phyloP scores from a whole-genome alignment of 2,113 vertebrate species.

The Ia io region DNA sequence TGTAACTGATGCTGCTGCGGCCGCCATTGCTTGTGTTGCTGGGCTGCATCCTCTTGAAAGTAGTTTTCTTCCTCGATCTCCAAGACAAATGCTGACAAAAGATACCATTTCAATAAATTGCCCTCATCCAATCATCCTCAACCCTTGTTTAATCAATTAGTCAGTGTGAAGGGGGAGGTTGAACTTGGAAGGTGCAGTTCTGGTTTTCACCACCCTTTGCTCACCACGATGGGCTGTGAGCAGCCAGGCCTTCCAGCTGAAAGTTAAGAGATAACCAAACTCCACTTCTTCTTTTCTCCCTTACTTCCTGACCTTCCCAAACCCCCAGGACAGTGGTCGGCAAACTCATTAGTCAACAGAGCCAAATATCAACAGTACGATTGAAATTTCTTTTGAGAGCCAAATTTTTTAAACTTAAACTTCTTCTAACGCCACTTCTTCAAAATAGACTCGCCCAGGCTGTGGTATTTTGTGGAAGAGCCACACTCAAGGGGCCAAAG shows the following conservation, averaged over 20 bases:
- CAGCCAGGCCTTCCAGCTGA: not conserved
- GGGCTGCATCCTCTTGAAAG: constrained; percentile 77
- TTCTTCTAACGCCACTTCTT: too few species aligned
- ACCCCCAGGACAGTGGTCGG: not conserved
- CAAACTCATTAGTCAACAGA: too few species aligned
- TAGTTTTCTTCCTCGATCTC: constrained; percentile 83
- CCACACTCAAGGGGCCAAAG: too few species aligned
- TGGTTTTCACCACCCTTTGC: not conserved
- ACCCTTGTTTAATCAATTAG: constrained; percentile 85
- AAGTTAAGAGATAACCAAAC: not conserved
- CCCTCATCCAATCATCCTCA: constrained; percentile 84
- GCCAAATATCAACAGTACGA: too few species aligned
- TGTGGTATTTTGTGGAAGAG: too few species aligned
- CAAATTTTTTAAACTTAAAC: too few species aligned
- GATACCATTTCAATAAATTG: constrained; percentile 87
- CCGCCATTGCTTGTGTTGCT: constrained; percentile 81
- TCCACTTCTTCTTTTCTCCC: not conserved
- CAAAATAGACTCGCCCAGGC: too few species aligned
- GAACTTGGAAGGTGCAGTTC: not conserved
- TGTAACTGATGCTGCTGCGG: constrained; percentile 78
- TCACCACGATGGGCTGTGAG: not conserved
- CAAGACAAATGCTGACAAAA: constrained; percentile 88
- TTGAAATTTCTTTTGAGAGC: too few species aligned
- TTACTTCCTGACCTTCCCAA: not conserved
- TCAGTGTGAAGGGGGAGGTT: constrained; percentile 49